phyloP scores from a whole-genome alignment of 2,888 invertebrate species.

The Oxystoma pomonae region DNA sequence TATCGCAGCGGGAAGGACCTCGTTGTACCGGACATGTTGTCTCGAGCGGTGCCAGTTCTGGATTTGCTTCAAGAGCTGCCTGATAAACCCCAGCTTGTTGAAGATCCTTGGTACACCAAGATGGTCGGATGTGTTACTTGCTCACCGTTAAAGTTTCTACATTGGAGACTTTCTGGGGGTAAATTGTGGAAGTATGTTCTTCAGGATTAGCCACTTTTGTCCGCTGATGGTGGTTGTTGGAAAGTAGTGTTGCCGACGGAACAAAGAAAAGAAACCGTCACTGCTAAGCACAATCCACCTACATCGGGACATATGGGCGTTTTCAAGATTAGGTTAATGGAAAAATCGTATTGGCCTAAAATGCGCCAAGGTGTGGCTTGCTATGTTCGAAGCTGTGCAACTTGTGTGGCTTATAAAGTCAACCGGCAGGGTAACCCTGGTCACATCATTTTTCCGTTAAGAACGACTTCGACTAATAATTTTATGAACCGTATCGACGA shows the following conservation, averaged over 20 bases:
- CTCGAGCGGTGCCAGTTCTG: too few relatives aligned
- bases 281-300: conserved; percentile 9
- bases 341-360: conserved; percentile 14
- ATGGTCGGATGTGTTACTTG: conserved; percentile 3
- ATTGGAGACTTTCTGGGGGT: conserved; percentile 12
- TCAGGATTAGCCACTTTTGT: conserved; percentile 5
- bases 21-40: too few relatives aligned
- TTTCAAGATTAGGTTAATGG: conserved; percentile 12
- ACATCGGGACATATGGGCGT: conserved; percentile 15
- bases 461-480: too few relatives aligned
- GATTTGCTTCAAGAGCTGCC: neutral
- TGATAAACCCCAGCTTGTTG: neutral
- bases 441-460: too few relatives aligned
- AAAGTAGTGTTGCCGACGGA: conserved; percentile 13
- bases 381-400: conserved; percentile 2
- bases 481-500: too few relatives aligned
- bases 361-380: conserved; percentile 1
- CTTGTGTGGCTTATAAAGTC: neutral
- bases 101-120: conserved; percentile 12
- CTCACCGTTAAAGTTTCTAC: conserved; percentile 9
- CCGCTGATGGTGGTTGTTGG: conserved; percentile 5
- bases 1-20: conserved; percentile 4
- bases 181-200: conserved; percentile 7
- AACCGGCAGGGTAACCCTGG: neutral
- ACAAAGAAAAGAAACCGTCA: conserved; percentile 3